These are phyloP conservation scores for Trichacis sp. DNA, from an alignment of 2,888 invertebrate species.

Conservation along the genomic window DNA sequence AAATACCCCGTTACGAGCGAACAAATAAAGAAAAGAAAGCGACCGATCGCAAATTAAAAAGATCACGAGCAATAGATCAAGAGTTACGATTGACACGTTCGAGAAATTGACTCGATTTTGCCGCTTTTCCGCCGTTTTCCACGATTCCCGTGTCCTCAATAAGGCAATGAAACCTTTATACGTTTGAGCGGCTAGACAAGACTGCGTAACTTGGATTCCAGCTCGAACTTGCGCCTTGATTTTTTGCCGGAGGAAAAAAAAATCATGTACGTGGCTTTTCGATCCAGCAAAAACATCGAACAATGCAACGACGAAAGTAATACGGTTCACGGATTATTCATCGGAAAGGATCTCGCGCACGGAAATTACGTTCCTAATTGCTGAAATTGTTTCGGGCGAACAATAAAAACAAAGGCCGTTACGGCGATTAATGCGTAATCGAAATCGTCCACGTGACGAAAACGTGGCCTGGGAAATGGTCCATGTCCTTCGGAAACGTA, in stretches of 20 bases:
- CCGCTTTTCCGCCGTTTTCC: conserved; percentile 58
- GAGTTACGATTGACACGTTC: conserved; percentile 18
- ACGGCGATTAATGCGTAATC: no score
- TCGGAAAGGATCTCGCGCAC: no score
- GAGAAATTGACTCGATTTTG: conserved; percentile 45
- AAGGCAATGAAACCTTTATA: conserved; percentile 33
- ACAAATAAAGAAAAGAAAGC: neutral
- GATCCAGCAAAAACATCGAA: neutral
- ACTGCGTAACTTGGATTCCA: conserved; percentile 29
- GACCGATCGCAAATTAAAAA: neutral
- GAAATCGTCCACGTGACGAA: neutral
- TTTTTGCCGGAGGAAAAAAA: conserved; percentile 18
- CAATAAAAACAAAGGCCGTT: neutral
- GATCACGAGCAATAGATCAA: neutral
- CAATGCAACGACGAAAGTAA: neutral
- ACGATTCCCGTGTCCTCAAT: conserved; percentile 29
- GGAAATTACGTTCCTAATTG: neutral
- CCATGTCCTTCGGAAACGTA: conserved; percentile 21
- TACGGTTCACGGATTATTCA: no score
- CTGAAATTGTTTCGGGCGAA: neutral
- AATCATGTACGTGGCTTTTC: no score
- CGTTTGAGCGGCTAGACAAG: conserved; percentile 18
- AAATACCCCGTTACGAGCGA: no score
- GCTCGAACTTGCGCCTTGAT: conserved; percentile 11
- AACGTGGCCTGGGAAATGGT: conserved; percentile 9